phyloP scores from a whole-genome alignment of 1,140 invertebrate species.

The Agrilus planipennis region DNA sequence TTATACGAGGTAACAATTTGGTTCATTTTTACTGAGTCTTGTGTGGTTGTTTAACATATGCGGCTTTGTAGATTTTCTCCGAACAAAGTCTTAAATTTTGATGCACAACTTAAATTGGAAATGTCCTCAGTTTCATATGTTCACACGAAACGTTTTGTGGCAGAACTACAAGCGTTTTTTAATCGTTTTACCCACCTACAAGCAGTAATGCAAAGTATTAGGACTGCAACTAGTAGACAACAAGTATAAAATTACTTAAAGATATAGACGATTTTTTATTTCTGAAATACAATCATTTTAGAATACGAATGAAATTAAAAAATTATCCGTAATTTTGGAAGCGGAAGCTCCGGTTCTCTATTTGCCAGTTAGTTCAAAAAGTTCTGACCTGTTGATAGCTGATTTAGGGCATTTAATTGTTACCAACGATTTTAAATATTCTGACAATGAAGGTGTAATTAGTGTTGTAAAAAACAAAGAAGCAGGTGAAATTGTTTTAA shows the following conservation, averaged over 20 bases:
- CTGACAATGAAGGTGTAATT: slow-evolving; percentile 44
- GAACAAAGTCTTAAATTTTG: slow-evolving; percentile 42
- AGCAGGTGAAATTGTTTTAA: slow-evolving; percentile 3
- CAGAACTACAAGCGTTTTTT: slow-evolving; percentile 77
- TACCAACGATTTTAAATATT: slow-evolving; percentile 58
- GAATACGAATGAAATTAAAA: slow-evolving; percentile 29
- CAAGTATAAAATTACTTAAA: slow-evolving; percentile 14
- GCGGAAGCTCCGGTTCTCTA: slow-evolving; percentile 77
- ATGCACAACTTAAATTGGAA: slow-evolving; percentile 66
- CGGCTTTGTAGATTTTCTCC: slow-evolving; percentile 15
- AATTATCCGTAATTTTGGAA: slow-evolving; percentile 56
- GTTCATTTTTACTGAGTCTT: neutral
- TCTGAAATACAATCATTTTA: slow-evolving; percentile 8
- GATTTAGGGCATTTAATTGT: slow-evolving; percentile 73
- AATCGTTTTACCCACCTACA: slow-evolving; percentile 76
- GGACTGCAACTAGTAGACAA: slow-evolving; percentile 34
- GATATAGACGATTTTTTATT: neutral
- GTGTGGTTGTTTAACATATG: neutral
- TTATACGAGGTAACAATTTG: slow-evolving; percentile 42
- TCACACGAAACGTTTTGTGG: slow-evolving; percentile 87
- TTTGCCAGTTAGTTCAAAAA: slow-evolving; percentile 73
- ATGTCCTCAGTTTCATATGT: slow-evolving; percentile 86
- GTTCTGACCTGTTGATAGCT: slow-evolving; percentile 63
- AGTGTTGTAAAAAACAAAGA: slow-evolving; percentile 32
- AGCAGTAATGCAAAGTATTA: slow-evolving; percentile 49